Base-by-base conservation (phyloP, 2,797 vertebrate species). In the Coluber constrictor region DNA sequence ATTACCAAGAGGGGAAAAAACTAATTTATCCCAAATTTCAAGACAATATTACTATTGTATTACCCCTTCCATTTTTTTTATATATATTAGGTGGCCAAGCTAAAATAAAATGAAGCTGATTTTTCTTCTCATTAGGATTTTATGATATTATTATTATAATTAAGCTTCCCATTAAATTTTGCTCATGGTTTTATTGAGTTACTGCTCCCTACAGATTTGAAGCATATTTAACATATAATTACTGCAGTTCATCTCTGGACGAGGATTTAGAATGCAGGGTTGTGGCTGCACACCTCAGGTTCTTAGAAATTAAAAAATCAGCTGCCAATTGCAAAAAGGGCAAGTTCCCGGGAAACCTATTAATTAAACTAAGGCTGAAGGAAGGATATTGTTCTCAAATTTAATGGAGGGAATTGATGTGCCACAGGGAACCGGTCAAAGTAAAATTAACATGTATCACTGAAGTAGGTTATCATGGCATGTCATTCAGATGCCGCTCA, bases 71-170 rank as follows among this genome's bases (percentile, higher is more conserved):
- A 57, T 32, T 23, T 37, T 37, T 32, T 79, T 18, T 57, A 56
- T 96, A 56, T 96, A 96, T 96, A 96, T 96, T 96, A 95, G 92
- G 63, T 91, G 56, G 94, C 92, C 93, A 95, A 95, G 83, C 90
- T 97, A 94, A 97, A 97, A 96, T 96, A 96, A 97, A 97, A 96
- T 32, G 66, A 96, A 97, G 93, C 94, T 96, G 95, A 96, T 97
- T 96, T 98, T 94, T 94, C 91, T 93, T 95, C 89, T 96, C 97
- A 97, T 97, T 97, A 97, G 96, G 93, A 97, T 98, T 97, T 98
- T 97, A 98, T 97, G 95, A 95, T 96, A 96, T 96, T 96, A 97
- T 97, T 97, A 97, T 97, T 97, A 97, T 97, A 98, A 98, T 98
- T 98, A 97, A 97, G 95, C 96, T 98, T 97, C 97, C 97, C 96